phyloP scores from a whole-genome alignment of 2,888 invertebrate genomes.

The Drosophila robusta region DNA sequence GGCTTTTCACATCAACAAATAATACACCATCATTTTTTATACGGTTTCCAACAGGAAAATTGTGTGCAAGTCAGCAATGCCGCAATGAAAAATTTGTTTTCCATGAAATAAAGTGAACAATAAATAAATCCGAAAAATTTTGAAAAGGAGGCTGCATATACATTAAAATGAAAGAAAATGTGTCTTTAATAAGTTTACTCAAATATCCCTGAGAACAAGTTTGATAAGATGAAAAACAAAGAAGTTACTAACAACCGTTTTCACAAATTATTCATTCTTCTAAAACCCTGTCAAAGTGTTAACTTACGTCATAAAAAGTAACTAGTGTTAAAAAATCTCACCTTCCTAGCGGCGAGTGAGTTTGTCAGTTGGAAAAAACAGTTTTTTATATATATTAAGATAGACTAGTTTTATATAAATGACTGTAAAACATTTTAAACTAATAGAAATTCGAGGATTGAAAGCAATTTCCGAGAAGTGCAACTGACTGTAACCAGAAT shows the following conservation, averaged over 20 bases:
- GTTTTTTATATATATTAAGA: not conserved
- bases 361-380: not conserved
- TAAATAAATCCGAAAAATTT: too few species aligned
- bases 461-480: constrained; percentile 14
- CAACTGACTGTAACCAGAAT: constrained; percentile 27
- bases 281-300: too few species aligned
- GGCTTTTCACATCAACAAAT: too few species aligned
- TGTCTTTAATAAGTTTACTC: not conserved
- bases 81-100: too few species aligned
- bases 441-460: constrained; percentile 17
- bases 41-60: too few species aligned
- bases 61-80: too few species aligned
- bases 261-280: not conserved
- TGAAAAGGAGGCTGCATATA: too few species aligned
- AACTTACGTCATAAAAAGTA: not conserved
- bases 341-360: not conserved
- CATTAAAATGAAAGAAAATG: too few species aligned
- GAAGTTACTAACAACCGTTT: not conserved
- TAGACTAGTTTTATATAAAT: constrained; percentile 8
- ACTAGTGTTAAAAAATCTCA: not conserved
- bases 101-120: too few species aligned
- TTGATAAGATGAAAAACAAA: not conserved
- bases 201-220: too few species aligned
- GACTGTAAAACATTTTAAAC: constrained; percentile 2
- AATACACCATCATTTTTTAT: too few species aligned